A percentile compares a stretch with the other conserved stretches of the same genome.
Conservation (phyloP, 2,113 vertebrate genomes). For the Paratilapia polleni region DNA sequence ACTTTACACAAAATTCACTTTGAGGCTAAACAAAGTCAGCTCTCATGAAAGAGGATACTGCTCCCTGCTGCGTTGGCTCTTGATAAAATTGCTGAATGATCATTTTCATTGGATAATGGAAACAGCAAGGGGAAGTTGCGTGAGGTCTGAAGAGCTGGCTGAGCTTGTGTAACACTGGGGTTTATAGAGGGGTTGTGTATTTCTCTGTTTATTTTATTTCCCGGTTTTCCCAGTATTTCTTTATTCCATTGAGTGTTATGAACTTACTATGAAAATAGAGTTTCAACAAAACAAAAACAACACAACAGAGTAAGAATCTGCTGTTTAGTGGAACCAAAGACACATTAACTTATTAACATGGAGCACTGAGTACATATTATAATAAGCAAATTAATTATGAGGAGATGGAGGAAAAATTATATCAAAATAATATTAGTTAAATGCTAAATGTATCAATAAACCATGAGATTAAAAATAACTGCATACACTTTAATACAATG, state of each 20-base stretch:
- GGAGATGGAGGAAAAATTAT: neutral
- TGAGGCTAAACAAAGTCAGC: conserved; percentile 54
- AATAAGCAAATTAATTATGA: neutral
- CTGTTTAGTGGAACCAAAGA: neutral
- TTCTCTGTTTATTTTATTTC: conserved; percentile 12
- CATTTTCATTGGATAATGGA: conserved; percentile 50
- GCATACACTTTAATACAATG: neutral
- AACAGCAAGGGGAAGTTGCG: conserved; percentile 45
- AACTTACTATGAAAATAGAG: neutral
- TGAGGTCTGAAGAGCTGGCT: conserved; percentile 41
- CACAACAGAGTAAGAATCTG: neutral
- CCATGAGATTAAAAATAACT: neutral
- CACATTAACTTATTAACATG: neutral
- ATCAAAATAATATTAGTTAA: neutral
- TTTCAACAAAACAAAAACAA: neutral
- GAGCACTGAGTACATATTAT: neutral
- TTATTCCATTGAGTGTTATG: neutral
- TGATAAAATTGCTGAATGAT: conserved; percentile 66
- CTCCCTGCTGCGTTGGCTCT: conserved; percentile 52
- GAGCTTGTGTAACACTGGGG: conserved; percentile 40
- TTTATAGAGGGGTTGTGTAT: neutral
- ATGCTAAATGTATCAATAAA: neutral
- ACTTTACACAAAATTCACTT: conserved; percentile 50
- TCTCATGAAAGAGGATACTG: conserved; percentile 63
- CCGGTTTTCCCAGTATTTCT: neutral